Percentiles rank a stretch among this genome's conserved stretches.
phyloP scores from a whole-genome alignment of 2,888 invertebrate species.

The Phorcus lineatus region DNA sequence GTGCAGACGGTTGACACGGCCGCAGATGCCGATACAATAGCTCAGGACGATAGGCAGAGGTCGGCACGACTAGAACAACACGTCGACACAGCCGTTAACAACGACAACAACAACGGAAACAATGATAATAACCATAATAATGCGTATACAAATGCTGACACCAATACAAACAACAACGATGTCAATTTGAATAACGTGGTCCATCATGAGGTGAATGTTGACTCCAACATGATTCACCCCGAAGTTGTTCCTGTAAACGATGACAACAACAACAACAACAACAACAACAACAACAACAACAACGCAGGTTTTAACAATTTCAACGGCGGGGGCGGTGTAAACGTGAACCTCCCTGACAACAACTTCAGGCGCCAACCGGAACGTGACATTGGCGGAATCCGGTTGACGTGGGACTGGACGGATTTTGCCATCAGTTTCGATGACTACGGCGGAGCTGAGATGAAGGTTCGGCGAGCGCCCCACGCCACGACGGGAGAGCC shows the following conservation, averaged over 20 bases:
- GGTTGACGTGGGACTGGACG: constrained; percentile 65
- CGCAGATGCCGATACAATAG: not conserved
- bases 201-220: not conserved
- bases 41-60: constrained; percentile 11
- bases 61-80: not conserved
- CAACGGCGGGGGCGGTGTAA: constrained; percentile 14
- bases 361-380: constrained; percentile 23
- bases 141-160: not conserved
- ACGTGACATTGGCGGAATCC: constrained; percentile 39
- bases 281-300: not conserved
- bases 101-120: not conserved
- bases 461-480: constrained; percentile 69
- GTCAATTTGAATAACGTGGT: not conserved
- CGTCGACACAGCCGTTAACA: not conserved
- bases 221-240: not conserved
- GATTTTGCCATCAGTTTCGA: constrained; percentile 68
- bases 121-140: not conserved
- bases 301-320: not conserved
- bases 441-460: constrained; percentile 64
- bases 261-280: not conserved
- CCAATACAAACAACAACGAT: not conserved
- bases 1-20: not conserved
- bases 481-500: constrained; percentile 78
- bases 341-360: not conserved
- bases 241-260: not conserved